These are phyloP conservation scores for Poecilia velifera DNA, from an alignment of 2,797 vertebrate genomes.

Conservation along the genomic window DNA sequence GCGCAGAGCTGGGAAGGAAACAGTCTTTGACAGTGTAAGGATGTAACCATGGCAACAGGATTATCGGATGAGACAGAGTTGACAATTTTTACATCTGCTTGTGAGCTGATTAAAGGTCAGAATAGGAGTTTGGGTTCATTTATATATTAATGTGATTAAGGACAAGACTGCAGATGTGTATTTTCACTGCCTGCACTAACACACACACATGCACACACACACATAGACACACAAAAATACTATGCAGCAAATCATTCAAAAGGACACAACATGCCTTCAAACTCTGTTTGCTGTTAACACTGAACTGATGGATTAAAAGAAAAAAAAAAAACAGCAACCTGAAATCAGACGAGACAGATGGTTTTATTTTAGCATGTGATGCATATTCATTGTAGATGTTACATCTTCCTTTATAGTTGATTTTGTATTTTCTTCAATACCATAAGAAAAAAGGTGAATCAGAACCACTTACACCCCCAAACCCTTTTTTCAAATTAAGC, in stretches of 20 bases:
- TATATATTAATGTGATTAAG: constrained; percentile 27
- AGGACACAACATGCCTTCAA: background rate
- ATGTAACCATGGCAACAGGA: constrained; percentile 54
- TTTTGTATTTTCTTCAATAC: background rate
- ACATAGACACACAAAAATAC: background rate
- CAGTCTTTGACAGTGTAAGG: constrained; percentile 1
- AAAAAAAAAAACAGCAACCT: background rate
- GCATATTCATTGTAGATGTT: background rate
- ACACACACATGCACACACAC: constrained; percentile 1
- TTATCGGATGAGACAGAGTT: constrained; percentile 51
- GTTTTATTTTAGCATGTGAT: background rate
- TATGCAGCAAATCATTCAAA: background rate
- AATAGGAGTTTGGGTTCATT: constrained; percentile 9
- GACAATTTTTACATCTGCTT: constrained; percentile 28
- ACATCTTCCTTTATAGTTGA: background rate
- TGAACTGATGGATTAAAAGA: background rate
- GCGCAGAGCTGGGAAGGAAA: background rate
- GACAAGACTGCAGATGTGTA: background rate
- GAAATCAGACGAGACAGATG: background rate
- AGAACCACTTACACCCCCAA: background rate
- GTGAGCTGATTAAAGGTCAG: constrained; percentile 16
- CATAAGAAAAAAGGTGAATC: background rate
- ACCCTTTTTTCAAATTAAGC: background rate
- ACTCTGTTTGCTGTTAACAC: background rate
- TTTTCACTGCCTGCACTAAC: background rate